Evolutionary conservation across 92 coral and sea anemone species (phyloP), one percentile per base, ranked within the genome.

Genomic region (Siderastrea siderea): DNA sequence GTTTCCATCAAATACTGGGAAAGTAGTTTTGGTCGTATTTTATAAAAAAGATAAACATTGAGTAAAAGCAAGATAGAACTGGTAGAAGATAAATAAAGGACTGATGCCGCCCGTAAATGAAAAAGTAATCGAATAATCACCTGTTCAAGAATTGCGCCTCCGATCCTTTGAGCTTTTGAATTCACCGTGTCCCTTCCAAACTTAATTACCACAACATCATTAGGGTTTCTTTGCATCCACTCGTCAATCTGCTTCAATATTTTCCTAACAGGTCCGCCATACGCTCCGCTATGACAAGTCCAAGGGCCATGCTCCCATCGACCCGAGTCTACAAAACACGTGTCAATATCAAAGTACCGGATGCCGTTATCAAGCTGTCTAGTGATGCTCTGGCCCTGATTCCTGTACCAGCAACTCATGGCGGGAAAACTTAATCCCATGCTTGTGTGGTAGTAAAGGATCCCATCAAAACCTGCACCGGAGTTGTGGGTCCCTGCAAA

Each of bases 401-500:
- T 92, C 61, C 95, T 90, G 61, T 89, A 92, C 53, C 77, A 82
- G 57, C 83, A 85, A 3, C 86, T 71, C 12, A 77, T 43, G 8
- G 93, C 95, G 13, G 67, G 79, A 2, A 73, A 12, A 7, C 88
- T 73, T 8, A 62, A 45, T 16, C 90, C 85, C 2, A 86, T 12
- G 7, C 38, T 26, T 16, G 90, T 86, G 72, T 86, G 89, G 38
- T 85, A 86, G 71, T 84, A 72, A 48, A 92, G 87, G 17, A 43
- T 38, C 63, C 95, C 95, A 71, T 86, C 90, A 70, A 92, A 92
- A 15, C 95, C 95, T 1, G 95, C 78, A 72, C 90, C 93, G 2
- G 93, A 86, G 69, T 92, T 92, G 83, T 92, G 95, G 19, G 82
- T 90, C 2, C 93, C 95, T 44, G 95, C 90, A 53, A 89, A 92